Evolutionary conservation across 2,888 invertebrate species (phyloP).

Genomic region (Stenoptilia bipunctidactyla): DNA sequence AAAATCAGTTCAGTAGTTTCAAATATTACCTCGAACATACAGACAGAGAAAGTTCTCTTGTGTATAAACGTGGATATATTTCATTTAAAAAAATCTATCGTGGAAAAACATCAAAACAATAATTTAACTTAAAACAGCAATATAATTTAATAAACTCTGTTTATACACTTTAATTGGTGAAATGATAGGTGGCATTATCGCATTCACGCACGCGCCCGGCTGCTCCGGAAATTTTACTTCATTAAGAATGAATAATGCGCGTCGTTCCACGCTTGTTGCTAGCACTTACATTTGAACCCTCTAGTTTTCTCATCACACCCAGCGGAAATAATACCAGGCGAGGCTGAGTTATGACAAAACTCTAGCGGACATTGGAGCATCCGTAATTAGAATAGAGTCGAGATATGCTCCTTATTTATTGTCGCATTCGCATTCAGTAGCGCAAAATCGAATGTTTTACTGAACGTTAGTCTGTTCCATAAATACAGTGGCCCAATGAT

Average conservation of each 20-base stretch:
- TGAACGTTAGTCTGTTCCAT: slow-evolving; percentile 7
- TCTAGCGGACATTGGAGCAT: slow-evolving; percentile 68
- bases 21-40: too few relatives aligned
- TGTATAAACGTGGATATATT: neutral
- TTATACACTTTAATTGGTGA: too few relatives aligned
- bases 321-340: slow-evolving; percentile 70
- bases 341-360: slow-evolving; percentile 71
- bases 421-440: slow-evolving; percentile 38
- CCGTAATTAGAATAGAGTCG: slow-evolving; percentile 68
- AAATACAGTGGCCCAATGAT: slow-evolving; percentile 10
- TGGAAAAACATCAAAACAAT: too few relatives aligned
- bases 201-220: slow-evolving; percentile 63
- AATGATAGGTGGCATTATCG: slow-evolving; percentile 35
- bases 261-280: slow-evolving; percentile 67
- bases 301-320: slow-evolving; percentile 69
- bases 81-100: too few relatives aligned
- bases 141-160: too few relatives aligned
- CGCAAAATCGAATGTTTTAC: slow-evolving; percentile 41
- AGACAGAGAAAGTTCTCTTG: neutral
- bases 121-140: too few relatives aligned
- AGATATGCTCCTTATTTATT: slow-evolving; percentile 65
- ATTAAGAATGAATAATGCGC: slow-evolving; percentile 70
- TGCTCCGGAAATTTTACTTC: slow-evolving; percentile 68
- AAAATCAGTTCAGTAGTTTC: too few relatives aligned
- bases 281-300: slow-evolving; percentile 65